These are phyloP conservation scores for Perodicticus potto DNA, from an alignment of 2,797 vertebrate genomes.

Conservation along the genomic window DNA sequence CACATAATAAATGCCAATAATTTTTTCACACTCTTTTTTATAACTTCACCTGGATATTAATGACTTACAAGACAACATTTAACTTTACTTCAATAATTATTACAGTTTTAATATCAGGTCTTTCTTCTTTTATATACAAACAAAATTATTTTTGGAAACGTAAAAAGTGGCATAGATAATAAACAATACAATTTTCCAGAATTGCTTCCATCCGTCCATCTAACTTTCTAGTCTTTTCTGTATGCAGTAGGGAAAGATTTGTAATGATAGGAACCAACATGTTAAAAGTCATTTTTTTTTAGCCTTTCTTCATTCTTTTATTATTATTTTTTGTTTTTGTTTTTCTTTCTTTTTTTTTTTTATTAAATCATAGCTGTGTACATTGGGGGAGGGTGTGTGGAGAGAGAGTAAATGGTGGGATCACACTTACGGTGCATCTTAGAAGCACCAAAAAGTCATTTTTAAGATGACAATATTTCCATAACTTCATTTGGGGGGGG, in stretches of 20 bases:
- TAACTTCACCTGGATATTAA: background rate
- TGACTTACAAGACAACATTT: background rate
- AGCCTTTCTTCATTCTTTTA: too few relatives aligned
- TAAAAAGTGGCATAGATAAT: background rate
- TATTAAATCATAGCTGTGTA: too few relatives aligned
- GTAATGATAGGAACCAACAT: background rate
- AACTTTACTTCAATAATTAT: background rate
- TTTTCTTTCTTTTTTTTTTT: too few relatives aligned
- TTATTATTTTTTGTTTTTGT: too few relatives aligned
- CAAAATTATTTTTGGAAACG: constrained; percentile 18
- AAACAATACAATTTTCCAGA: background rate
- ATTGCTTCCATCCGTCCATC: background rate
- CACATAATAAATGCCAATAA: background rate
- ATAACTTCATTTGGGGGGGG: background rate
- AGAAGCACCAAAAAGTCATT: too few relatives aligned
- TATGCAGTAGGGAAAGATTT: background rate
- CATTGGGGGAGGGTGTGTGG: too few relatives aligned
- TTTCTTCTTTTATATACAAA: background rate
- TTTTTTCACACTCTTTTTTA: background rate
- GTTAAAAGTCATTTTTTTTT: background rate
- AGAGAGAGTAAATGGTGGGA: too few relatives aligned
- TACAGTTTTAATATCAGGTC: background rate
- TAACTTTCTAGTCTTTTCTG: background rate
- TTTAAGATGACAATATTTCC: background rate
- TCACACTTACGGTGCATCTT: too few relatives aligned